Evolutionary conservation across 2,113 vertebrate genomes (phyloP).

Genomic region (Proterorhinus semilunaris): DNA sequence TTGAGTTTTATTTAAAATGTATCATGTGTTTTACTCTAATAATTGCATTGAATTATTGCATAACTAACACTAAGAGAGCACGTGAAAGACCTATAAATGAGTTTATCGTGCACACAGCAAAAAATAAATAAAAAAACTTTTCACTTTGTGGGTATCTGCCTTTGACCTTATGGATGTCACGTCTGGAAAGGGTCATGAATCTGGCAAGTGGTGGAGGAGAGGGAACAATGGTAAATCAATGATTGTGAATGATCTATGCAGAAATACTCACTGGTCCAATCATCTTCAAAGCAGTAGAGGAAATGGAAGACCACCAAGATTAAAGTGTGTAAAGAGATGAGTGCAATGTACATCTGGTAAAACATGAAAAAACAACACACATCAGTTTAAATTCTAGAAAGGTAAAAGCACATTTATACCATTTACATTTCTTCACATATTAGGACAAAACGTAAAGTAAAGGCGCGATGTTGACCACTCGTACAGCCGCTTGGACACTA

Average conservation of each 20-base stretch:
- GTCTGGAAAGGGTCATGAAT: not conserved
- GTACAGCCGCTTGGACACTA: too few species aligned
- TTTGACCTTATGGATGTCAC: not conserved
- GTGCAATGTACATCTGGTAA: conserved; percentile 96
- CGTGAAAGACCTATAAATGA: too few species aligned
- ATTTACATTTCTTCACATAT: too few species aligned
- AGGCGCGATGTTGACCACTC: too few species aligned
- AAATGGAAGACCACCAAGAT: conserved; percentile 98
- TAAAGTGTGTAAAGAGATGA: conserved; percentile 92
- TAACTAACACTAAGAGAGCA: too few species aligned
- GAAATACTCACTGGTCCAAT: conserved; percentile 95
- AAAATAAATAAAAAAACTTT: too few species aligned
- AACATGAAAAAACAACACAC: conserved; percentile 25
- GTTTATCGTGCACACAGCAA: not conserved
- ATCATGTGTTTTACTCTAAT: too few species aligned
- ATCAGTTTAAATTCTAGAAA: not conserved
- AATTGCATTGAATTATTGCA: too few species aligned
- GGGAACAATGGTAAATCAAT: not conserved
- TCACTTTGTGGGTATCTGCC: not conserved
- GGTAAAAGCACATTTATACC: too few species aligned
- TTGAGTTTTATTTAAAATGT: too few species aligned
- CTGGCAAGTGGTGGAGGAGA: not conserved
- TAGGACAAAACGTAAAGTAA: too few species aligned
- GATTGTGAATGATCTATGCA: not conserved
- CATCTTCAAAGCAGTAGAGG: conserved; percentile 97